Percentiles rank a stretch among this genome's conserved stretches.
Evolutionary conservation across 2,113 vertebrate species (phyloP).

Genomic region (Dolichotis patagonum): DNA sequence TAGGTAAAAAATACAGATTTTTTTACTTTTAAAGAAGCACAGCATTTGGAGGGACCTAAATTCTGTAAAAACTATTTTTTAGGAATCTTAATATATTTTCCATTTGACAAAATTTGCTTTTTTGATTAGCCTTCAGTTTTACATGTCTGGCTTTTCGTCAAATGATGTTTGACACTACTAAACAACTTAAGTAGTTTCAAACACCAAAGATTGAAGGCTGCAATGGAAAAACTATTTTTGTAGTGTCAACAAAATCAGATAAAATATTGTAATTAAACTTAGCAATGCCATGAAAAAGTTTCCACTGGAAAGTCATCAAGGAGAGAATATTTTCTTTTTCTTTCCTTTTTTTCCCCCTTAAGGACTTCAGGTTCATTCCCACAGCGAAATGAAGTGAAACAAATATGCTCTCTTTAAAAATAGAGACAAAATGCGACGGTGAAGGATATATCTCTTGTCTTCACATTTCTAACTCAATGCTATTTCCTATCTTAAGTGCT

Average conservation of each 20-base stretch:
- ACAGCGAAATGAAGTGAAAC: constrained; percentile 45
- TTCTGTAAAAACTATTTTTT: background rate
- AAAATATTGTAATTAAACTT: background rate
- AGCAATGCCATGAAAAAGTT: background rate
- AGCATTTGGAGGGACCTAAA: background rate
- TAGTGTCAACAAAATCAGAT: background rate
- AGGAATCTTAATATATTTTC: background rate
- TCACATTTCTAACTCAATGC: background rate
- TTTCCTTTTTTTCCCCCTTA: too few species aligned
- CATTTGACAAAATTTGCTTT: background rate
- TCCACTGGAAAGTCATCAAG: background rate
- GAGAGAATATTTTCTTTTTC: background rate
- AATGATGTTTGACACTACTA: background rate
- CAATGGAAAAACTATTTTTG: background rate
- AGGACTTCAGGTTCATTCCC: background rate
- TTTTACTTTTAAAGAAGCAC: background rate
- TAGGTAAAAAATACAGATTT: background rate
- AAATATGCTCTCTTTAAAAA: constrained; percentile 44
- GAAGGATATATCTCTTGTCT: background rate
- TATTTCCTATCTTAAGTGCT: constrained; percentile 36
- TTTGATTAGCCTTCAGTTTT: background rate
- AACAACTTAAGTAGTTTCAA: background rate
- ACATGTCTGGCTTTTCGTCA: background rate
- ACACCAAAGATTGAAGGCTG: background rate
- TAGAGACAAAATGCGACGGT: constrained; percentile 22